A percentile compares a stretch with the other conserved stretches of the same genome.
These are phyloP conservation scores for Battus philenor DNA, from an alignment of 1,140 invertebrate species.

Conservation along the genomic window DNA sequence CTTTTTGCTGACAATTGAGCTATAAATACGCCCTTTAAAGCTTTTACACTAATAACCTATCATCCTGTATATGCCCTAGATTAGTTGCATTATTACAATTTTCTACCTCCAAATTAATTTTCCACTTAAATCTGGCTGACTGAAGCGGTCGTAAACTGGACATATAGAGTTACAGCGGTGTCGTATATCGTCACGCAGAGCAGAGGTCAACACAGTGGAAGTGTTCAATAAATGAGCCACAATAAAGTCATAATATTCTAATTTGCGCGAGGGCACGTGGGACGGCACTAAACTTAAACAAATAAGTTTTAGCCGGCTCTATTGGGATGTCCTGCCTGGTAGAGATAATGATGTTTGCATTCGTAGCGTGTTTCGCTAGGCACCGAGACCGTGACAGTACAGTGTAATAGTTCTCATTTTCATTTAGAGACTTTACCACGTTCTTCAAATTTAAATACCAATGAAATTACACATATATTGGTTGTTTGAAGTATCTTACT, in stretches of 20 bases:
- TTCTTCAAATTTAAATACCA: too few species aligned
- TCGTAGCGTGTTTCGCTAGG: conserved; percentile 3
- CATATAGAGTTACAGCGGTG: conserved; percentile 24
- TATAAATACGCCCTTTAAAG: too few species aligned
- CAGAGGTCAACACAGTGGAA: conserved; percentile 48
- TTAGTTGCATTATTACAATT: conserved; percentile 3
- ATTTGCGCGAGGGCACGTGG: conserved; percentile 51
- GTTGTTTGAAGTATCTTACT: too few species aligned
- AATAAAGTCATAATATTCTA: conserved; percentile 64
- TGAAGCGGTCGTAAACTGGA: conserved; percentile 14
- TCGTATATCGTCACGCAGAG: conserved; percentile 24
- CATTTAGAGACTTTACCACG: too few species aligned
- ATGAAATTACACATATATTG: too few species aligned
- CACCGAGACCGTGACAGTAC: not conserved
- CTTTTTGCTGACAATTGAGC: too few species aligned
- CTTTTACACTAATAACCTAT: too few species aligned
- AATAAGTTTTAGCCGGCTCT: conserved; percentile 67
- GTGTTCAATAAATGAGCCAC: conserved; percentile 47
- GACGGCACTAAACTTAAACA: conserved; percentile 70
- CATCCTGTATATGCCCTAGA: too few species aligned
- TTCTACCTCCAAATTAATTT: conserved; percentile 10
- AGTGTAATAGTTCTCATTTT: too few species aligned
- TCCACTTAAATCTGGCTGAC: conserved; percentile 10
- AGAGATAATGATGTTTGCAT: conserved; percentile 20
- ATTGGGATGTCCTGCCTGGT: conserved; percentile 66